phyloP scores from a whole-genome alignment of 2,113 vertebrate genomes.

The Zosterops japonicus region DNA sequence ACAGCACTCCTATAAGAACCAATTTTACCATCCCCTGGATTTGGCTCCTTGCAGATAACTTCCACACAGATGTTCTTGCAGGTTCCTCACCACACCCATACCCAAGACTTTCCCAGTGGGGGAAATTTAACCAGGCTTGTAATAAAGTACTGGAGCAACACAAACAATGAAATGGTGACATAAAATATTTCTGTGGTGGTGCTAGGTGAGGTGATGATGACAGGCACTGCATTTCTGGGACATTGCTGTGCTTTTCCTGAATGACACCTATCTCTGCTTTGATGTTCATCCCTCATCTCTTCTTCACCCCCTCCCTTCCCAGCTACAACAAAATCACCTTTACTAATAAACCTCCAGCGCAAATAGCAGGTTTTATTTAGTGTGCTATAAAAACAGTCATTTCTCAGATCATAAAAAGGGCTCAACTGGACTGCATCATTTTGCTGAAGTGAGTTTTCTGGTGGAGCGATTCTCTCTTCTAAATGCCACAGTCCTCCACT shows the following conservation, averaged over 20 bases:
- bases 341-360: constrained; percentile 65
- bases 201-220: background rate
- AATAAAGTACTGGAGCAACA: background rate
- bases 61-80: background rate
- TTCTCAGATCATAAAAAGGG: constrained; percentile 76
- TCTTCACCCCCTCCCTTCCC: background rate
- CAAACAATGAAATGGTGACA: background rate
- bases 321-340: constrained; percentile 15
- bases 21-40: background rate
- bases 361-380: constrained; percentile 76
- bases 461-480: constrained; percentile 11
- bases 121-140: background rate
- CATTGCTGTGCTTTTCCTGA: background rate
- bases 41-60: background rate
- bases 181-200: background rate
- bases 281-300: background rate
- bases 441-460: constrained; percentile 63
- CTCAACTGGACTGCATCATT: constrained; percentile 62
- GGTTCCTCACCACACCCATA: fast-evolving
- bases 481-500: background rate
- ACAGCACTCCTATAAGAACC: fast-evolving
- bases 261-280: background rate
- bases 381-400: constrained; percentile 73
- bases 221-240: background rate
- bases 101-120: background rate